These are phyloP conservation scores for Otolemur crassicaudatus DNA, from an alignment of 2,797 vertebrate species.

Conservation along the genomic window DNA sequence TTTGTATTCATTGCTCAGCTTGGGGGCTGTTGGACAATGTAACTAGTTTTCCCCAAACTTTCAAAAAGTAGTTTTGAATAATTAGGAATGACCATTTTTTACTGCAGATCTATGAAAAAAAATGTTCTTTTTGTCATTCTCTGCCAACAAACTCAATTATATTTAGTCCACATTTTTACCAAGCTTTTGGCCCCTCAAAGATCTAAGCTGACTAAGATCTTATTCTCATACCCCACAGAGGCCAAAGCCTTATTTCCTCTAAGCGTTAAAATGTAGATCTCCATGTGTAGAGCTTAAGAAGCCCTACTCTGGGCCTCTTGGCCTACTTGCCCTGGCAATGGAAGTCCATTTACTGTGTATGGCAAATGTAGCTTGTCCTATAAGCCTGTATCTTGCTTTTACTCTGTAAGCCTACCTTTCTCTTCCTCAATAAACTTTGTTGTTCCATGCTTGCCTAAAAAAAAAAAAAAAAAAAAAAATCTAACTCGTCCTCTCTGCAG, in stretches of 20 bases:
- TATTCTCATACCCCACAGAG: not conserved
- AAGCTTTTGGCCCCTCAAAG: not conserved
- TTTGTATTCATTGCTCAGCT: not conserved
- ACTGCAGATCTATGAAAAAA: not conserved
- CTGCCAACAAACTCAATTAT: not conserved
- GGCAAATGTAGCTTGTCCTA: too few species aligned
- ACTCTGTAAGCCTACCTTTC: too few species aligned
- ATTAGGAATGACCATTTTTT: not conserved
- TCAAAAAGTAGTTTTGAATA: not conserved
- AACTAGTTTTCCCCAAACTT: not conserved
- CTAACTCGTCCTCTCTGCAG: not conserved
- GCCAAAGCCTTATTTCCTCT: not conserved
- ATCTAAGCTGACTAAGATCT: not conserved
- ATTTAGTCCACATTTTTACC: not conserved
- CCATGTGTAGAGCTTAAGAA: not conserved
- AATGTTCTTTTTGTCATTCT: conserved; percentile 18
- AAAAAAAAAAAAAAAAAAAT: not conserved
- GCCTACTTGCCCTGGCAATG: too few species aligned
- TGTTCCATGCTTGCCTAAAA: too few species aligned
- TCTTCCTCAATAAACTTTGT: too few species aligned
- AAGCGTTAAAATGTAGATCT: not conserved
- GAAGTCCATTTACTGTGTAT: too few species aligned
- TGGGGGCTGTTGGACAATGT: not conserved
- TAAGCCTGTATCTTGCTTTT: too few species aligned
- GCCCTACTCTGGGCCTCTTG: too few species aligned